Evolutionary conservation across 2,888 invertebrate genomes (phyloP), one percentile per base, ranked within the genome.

Genomic region (Caenorhabditis doughertyi): DNA sequence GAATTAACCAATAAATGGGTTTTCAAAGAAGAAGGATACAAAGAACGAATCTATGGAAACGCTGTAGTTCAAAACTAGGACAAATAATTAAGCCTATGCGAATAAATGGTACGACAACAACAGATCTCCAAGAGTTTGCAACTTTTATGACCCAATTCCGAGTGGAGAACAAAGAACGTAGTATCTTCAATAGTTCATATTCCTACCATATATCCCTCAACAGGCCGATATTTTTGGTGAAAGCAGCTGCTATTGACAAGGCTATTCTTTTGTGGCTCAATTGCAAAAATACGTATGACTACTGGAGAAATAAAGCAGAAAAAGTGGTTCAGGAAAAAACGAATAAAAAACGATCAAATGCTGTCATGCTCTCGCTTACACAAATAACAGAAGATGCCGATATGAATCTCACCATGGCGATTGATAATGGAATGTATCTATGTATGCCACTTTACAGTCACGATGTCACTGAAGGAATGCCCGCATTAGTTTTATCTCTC

Each of bases 201-300:
- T 88, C 87, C 2, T 85, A 85, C 42, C 79, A 83, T 39, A 96
- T 99, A 77, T 96, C 96, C 0, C 93, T 99, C 23, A 96, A 96
- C 92, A 94, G 98, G 62, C 99, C 99, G 0, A 94, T 98, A 85
- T 95, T 99, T 84, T 97, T 97, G 93, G 95, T 98, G 74, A 98
- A 98, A 92, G 98, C 98, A 0, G 95, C 96, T 91, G 98, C 99
- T 9, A 96, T 99, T 70, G 99, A 99, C 93, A 97, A 97, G 93
- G 84, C 83, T 7, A 97, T 99, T 87, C 94, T 99, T 23, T 97
- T 99, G 58, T 99, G 99, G 98, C 94, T 99, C 85, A 98, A 99
- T 93, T 99, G 99, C 92, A 98, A 98, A 93, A 98, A 98, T 93
- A 98, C 98, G 0, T 98, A 98, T 92, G 98, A 99, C 92, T 98